A percentile compares a stretch with the other conserved stretches of the same genome.
Conservation (phyloP, 2,113 vertebrate species). For the Puffinus mauretanicus region DNA sequence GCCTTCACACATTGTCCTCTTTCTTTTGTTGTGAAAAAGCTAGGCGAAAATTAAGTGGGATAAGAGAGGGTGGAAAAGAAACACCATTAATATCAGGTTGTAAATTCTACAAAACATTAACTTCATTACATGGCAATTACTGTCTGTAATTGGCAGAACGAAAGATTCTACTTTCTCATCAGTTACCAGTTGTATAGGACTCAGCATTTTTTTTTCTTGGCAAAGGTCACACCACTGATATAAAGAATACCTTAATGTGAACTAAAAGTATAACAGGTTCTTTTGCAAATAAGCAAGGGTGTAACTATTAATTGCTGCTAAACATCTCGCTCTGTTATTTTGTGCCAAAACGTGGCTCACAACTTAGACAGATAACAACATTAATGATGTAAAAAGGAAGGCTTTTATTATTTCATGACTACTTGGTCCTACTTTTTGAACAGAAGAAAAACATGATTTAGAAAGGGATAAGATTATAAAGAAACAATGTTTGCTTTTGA, state of each 20-base stretch:
- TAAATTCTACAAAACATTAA: slow-evolving; percentile 93
- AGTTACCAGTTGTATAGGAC: slow-evolving; percentile 72
- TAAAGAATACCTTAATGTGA: slow-evolving; percentile 50
- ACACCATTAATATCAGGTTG: slow-evolving; percentile 78
- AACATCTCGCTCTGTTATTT: neutral
- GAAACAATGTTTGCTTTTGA: neutral
- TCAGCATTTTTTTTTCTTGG: slow-evolving; percentile 79
- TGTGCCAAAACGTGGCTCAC: neutral
- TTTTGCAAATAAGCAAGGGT: slow-evolving; percentile 9
- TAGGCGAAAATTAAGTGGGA: slow-evolving; percentile 70
- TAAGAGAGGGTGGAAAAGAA: slow-evolving; percentile 67
- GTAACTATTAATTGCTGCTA: slow-evolving; percentile 55
- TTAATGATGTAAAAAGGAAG: neutral
- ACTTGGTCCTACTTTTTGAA: neutral
- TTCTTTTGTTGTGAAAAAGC: slow-evolving; percentile 78
- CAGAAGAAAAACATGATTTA: neutral
- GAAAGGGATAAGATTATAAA: neutral
- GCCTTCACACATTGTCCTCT: slow-evolving; percentile 79
- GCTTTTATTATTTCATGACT: neutral
- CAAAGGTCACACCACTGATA: slow-evolving; percentile 82
- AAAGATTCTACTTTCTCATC: slow-evolving; percentile 78
- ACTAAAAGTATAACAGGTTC: slow-evolving; percentile 29
- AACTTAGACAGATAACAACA: neutral
- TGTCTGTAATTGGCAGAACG: slow-evolving; percentile 80
- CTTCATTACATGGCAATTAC: slow-evolving; percentile 91